A percentile compares a stretch with the other conserved stretches of the same genome.
phyloP scores from a whole-genome alignment of 2,888 invertebrate species.

The Geophilus truncorum region DNA sequence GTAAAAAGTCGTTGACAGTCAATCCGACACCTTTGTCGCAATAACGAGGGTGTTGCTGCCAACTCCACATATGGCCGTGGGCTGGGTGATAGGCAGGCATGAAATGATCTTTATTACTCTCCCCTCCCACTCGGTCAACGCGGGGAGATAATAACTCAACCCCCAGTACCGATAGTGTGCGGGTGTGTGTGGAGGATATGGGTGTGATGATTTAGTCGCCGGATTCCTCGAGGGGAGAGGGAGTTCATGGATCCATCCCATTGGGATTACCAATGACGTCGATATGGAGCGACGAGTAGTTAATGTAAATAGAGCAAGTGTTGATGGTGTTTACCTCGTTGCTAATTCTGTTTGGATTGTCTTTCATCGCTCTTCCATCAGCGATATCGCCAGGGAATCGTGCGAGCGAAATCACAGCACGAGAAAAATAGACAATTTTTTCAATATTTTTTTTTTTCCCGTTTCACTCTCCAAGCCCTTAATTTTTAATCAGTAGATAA shows the following conservation, averaged over 20 bases:
- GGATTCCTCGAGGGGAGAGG: background rate
- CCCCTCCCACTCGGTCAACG: slow-evolving; percentile 31
- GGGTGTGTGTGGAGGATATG: background rate
- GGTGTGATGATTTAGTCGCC: slow-evolving; percentile 5
- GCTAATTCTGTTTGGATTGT: slow-evolving; percentile 23
- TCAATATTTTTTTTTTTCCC: background rate
- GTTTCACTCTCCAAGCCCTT: background rate
- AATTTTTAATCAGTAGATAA: background rate
- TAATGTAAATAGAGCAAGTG: slow-evolving; percentile 13
- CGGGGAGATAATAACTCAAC: slow-evolving; percentile 30
- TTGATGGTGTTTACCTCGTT: background rate
- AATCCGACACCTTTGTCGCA: background rate
- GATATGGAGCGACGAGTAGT: slow-evolving; percentile 7
- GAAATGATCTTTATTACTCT: slow-evolving; percentile 32
- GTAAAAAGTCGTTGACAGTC: background rate
- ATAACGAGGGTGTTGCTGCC: background rate
- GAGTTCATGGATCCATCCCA: background rate
- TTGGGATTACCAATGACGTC: slow-evolving; percentile 3
- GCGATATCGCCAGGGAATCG: background rate
- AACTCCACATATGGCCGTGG: slow-evolving; percentile 10
- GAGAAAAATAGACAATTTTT: no score
- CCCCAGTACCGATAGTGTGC: slow-evolving; percentile 4
- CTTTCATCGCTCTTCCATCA: background rate
- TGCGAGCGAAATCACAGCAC: background rate
- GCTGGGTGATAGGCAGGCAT: slow-evolving; percentile 32